phyloP scores from a whole-genome alignment of 2,113 vertebrate species.

The Leptobrachium leishanense region DNA sequence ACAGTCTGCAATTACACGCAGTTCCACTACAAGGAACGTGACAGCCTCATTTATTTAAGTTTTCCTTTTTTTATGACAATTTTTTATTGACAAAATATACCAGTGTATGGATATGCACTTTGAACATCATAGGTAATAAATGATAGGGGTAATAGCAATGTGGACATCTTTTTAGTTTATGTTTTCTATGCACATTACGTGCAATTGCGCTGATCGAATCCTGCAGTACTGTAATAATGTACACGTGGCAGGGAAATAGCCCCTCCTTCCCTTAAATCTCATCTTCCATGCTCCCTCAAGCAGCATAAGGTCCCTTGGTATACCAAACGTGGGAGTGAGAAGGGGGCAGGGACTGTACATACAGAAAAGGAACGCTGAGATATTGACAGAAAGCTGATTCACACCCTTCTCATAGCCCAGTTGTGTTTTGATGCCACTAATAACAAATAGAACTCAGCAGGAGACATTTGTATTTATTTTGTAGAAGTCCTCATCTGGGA shows the following conservation, averaged over 20 bases:
- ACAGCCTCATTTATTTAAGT: no score
- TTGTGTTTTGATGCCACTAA: neutral
- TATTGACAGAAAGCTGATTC: neutral
- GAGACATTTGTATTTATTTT: neutral
- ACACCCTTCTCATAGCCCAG: neutral
- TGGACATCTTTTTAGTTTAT: no score
- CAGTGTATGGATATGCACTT: no score
- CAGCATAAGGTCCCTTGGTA: neutral
- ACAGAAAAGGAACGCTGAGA: neutral
- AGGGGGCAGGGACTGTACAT: neutral
- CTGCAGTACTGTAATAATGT: no score
- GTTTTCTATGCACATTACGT: no score
- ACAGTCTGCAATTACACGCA: no score
- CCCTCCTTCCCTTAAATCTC: neutral
- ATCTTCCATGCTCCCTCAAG: neutral
- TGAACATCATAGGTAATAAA: no score
- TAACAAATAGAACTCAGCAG: neutral
- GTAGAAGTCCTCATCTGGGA: neutral
- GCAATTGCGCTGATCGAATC: no score
- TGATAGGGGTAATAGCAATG: no score
- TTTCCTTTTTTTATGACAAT: no score
- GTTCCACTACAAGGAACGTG: no score
- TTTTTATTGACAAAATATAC: no score
- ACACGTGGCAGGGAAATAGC: neutral
- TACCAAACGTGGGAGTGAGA: neutral